Evolutionary conservation across 2,888 invertebrate genomes (phyloP).

Genomic region (Tribolium freemani): DNA sequence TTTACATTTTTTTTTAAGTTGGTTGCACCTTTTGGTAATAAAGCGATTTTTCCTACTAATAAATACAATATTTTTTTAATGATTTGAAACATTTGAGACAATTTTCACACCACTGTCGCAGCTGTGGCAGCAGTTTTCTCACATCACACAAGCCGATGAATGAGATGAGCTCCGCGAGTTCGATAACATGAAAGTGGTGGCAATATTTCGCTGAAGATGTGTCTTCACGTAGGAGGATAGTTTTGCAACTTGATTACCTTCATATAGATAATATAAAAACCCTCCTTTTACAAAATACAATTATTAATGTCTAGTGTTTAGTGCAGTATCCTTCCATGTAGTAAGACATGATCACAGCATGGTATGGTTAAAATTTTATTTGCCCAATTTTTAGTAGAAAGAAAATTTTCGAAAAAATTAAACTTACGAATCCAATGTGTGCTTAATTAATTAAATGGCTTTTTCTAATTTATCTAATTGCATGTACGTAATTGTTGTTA

Average conservation of each 20-base stretch:
- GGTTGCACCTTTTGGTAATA: no score
- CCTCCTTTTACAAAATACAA: slow-evolving; percentile 31
- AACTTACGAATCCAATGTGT: no score
- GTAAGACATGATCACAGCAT: slow-evolving; percentile 30
- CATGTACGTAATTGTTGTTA: neutral
- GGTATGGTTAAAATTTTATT: slow-evolving; percentile 26
- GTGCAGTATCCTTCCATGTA: slow-evolving; percentile 34
- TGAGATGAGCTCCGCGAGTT: neutral
- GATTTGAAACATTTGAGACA: no score
- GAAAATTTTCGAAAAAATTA: neutral
- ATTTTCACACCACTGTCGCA: no score
- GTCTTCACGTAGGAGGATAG: slow-evolving; percentile 44
- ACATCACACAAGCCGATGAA: no score
- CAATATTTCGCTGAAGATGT: slow-evolving; percentile 34
- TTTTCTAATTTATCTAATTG: neutral
- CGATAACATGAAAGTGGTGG: slow-evolving; percentile 19
- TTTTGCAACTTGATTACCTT: slow-evolving; percentile 49
- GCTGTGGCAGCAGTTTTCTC: no score
- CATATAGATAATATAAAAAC: slow-evolving; percentile 48
- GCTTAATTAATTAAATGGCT: no score
- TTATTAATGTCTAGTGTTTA: slow-evolving; percentile 44
- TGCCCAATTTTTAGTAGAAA: neutral
- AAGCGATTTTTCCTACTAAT: no score
- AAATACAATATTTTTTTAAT: no score
- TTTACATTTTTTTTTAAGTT: no score